Evolutionary conservation across 2,888 invertebrate species (phyloP).

Genomic region (Unio delphinus): DNA sequence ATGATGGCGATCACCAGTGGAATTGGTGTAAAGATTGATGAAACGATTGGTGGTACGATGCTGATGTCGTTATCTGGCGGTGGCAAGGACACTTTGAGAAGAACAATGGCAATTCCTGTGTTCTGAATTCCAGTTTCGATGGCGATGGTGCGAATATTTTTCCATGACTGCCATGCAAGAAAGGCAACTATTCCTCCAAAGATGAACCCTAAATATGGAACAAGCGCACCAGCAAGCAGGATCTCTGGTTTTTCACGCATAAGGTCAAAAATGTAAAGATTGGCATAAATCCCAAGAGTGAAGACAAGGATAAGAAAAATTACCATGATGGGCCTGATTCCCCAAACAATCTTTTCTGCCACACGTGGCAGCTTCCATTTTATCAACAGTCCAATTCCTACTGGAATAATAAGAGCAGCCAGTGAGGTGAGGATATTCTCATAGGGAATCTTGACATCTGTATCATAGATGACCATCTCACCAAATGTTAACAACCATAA

Average conservation of each 20-base stretch:
- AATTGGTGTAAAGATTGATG: conserved; percentile 62
- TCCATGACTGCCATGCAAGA: conserved; percentile 67
- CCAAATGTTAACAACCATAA: conserved; percentile 74
- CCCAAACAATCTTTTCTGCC: conserved; percentile 66
- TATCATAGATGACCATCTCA: conserved; percentile 48
- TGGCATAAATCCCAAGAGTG: conserved; percentile 71
- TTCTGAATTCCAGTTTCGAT: conserved; percentile 91
- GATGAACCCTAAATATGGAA: conserved; percentile 73
- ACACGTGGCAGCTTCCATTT: conserved; percentile 62
- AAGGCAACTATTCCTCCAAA: conserved; percentile 69
- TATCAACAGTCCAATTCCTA: conserved; percentile 70
- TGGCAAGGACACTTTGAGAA: conserved; percentile 63
- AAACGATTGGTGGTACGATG: conserved; percentile 74
- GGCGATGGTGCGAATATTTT: conserved; percentile 80
- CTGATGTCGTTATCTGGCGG: conserved; percentile 75
- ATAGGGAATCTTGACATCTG: conserved; percentile 71
- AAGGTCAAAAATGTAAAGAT: conserved; percentile 72
- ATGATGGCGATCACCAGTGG: conserved; percentile 56
- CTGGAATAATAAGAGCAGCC: conserved; percentile 71
- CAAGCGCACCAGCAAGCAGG: conserved; percentile 68
- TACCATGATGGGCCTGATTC: conserved; percentile 71
- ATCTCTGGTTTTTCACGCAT: conserved; percentile 59
- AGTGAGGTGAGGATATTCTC: conserved; percentile 71
- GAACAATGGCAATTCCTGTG: conserved; percentile 76
- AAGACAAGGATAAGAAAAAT: conserved; percentile 72